phyloP scores from a whole-genome alignment of 2,113 vertebrate species.

The Grammomys dolichurus region DNA sequence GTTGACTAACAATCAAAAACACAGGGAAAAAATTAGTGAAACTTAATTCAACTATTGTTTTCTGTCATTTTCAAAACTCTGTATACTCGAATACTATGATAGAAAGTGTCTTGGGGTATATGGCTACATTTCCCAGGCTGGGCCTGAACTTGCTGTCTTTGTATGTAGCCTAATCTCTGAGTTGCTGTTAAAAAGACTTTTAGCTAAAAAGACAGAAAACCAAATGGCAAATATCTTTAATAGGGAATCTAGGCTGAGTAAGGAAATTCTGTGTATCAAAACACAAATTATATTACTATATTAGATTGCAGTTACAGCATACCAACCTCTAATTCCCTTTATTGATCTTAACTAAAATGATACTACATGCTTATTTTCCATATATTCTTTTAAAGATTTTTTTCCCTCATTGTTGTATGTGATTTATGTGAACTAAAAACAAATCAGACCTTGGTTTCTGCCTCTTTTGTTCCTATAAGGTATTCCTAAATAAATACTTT shows the following conservation, averaged over 20 bases:
- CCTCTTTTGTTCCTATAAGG: not conserved
- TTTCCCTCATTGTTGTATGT: not conserved
- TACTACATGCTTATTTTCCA: slow-evolving; percentile 31
- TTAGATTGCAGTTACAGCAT: not conserved
- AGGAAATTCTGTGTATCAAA: not conserved
- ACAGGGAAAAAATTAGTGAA: not conserved
- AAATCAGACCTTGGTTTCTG: not conserved
- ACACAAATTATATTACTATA: slow-evolving; percentile 7
- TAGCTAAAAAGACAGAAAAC: not conserved
- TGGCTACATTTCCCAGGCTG: not conserved
- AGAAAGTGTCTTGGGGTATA: not conserved
- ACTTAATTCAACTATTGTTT: not conserved
- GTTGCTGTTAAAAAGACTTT: not conserved
- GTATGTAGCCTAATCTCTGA: not conserved
- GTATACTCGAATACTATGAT: not conserved
- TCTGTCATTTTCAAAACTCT: not conserved
- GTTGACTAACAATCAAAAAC: not conserved
- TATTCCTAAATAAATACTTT: slow-evolving; percentile 32
- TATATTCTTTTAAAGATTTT: slow-evolving; percentile 31
- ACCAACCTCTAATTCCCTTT: slow-evolving; percentile 31
- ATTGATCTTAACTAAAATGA: not conserved
- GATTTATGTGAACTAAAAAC: slow-evolving; percentile 10
- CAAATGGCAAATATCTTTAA: not conserved
- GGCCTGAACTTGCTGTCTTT: too few relatives aligned
- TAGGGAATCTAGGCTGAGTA: not conserved